Base-by-base conservation (phyloP, 2,113 vertebrate genomes). In the Salvelinus alpinus region DNA sequence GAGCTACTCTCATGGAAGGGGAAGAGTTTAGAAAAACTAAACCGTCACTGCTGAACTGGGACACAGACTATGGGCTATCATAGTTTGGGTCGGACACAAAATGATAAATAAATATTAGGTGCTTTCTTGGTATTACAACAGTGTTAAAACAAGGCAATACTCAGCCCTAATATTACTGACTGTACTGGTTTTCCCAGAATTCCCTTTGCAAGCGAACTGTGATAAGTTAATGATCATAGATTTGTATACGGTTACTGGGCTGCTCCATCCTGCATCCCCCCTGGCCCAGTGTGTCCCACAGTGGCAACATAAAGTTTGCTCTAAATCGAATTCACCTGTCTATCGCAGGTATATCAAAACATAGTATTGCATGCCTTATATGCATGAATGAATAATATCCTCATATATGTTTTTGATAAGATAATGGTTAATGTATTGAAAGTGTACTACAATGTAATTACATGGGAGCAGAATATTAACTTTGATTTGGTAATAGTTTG, bases 321-420 rank as follows among this genome's bases (percentile, higher is more conserved):
- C 73, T 77, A 74, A 14, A 54, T 54, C 2, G 6, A 54, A 81
- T 65, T 82, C 64, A 44, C 2, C 9, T 44, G 9, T 44, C 38
- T 20, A 57, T 31, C 77, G 88, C 84, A 44, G 38, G 78, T 89
- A 74, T 78, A 77, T 80, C 18, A 54, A 79, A 74, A 71, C 38
- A 72, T 80, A 73, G 82, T 76, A 44, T 44, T 34, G 38, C 27
- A 74, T 72, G 71, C 66, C 74, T 60, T 89, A 81, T 90, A 86
- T 90, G 87, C 88, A 91, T 89, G 80, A 87, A 82, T 89, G 85
- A 16, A 18, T 84, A 84, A 44, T 64, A n/a, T 11, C 11, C 20
- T 64, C 8, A 13, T 11, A 22, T n/a, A 22, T 6, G 9, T 64
- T 64, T 64, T 11, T 64, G 9, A 22, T 64, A 64, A 64, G 12